A percentile compares a stretch with the other conserved stretches of the same genome.
Evolutionary conservation across 2,797 vertebrate species (phyloP).

Genomic region (Cuculus canorus): DNA sequence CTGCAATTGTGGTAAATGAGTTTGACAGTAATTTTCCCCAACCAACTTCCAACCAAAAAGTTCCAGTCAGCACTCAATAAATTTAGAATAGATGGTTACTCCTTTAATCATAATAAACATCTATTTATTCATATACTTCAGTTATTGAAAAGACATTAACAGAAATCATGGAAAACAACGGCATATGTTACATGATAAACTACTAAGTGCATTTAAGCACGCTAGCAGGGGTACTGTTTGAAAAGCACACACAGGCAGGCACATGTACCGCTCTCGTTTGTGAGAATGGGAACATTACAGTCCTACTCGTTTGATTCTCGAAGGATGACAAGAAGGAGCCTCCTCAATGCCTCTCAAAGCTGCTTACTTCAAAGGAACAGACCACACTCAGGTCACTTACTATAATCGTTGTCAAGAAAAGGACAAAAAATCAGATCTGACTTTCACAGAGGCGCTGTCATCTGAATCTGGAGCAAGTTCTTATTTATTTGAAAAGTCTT

Average conservation of each 20-base stretch:
- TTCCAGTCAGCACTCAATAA: conserved; percentile 71
- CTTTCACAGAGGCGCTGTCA: conserved; percentile 70
- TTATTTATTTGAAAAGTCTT: conserved; percentile 71
- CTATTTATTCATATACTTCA: conserved; percentile 31
- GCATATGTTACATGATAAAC: conserved; percentile 1
- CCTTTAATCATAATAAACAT: conserved; percentile 50
- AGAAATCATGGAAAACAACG: conserved; percentile 41
- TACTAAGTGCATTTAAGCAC: background rate
- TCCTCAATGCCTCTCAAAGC: conserved; percentile 14
- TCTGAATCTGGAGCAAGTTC: conserved; percentile 71
- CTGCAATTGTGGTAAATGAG: conserved; percentile 74
- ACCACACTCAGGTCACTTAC: conserved; percentile 69
- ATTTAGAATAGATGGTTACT: conserved; percentile 50
- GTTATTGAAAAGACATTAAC: conserved; percentile 61
- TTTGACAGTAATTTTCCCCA: conserved; percentile 75
- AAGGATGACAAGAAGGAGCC: background rate
- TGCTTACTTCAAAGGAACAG: conserved; percentile 61
- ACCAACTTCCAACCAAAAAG: conserved; percentile 71
- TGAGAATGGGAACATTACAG: background rate
- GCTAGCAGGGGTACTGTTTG: background rate
- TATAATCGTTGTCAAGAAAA: conserved; percentile 70
- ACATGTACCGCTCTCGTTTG: background rate
- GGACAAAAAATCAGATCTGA: conserved; percentile 73
- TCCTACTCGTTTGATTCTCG: background rate
- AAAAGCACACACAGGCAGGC: conserved; percentile 10